These are phyloP conservation scores for Corvus cornix DNA, from an alignment of 2,113 vertebrate species.

Conservation along the genomic window DNA sequence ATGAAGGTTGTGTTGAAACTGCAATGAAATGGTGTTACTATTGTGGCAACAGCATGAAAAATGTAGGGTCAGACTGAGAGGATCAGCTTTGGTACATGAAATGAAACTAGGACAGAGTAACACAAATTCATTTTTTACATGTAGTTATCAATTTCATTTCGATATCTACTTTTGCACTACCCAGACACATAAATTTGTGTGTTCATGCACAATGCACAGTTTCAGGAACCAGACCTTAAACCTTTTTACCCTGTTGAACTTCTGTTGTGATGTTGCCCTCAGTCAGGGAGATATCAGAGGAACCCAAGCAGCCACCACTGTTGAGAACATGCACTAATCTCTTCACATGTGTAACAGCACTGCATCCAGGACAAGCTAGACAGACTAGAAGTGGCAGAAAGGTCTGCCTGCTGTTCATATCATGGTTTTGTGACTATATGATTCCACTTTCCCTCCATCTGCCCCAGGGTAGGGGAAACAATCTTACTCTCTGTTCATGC, in stretches of 20 bases:
- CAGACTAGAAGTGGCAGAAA: not conserved
- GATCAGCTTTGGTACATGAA: not conserved
- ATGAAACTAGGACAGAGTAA: not conserved
- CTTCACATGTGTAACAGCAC: not conserved
- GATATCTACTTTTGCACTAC: not conserved
- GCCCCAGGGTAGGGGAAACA: not conserved
- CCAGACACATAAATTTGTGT: not conserved
- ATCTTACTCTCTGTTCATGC: not conserved
- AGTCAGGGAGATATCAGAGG: not conserved
- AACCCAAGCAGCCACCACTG: not conserved
- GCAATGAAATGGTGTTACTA: not conserved
- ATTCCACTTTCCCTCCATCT: not conserved
- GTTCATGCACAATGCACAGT: not conserved
- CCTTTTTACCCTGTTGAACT: not conserved
- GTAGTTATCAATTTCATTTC: not conserved
- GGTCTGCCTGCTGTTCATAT: not conserved
- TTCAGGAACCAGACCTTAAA: not conserved
- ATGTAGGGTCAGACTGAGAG: not conserved
- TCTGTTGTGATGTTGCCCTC: not conserved
- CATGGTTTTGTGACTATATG: not conserved
- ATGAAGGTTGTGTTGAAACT: not conserved
- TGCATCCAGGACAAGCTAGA: not conserved
- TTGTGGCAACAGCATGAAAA: not conserved
- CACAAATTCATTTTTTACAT: not conserved
- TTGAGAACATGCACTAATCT: not conserved